Base-by-base conservation (phyloP, 2,888 invertebrate species). In the Gari tellinella region DNA sequence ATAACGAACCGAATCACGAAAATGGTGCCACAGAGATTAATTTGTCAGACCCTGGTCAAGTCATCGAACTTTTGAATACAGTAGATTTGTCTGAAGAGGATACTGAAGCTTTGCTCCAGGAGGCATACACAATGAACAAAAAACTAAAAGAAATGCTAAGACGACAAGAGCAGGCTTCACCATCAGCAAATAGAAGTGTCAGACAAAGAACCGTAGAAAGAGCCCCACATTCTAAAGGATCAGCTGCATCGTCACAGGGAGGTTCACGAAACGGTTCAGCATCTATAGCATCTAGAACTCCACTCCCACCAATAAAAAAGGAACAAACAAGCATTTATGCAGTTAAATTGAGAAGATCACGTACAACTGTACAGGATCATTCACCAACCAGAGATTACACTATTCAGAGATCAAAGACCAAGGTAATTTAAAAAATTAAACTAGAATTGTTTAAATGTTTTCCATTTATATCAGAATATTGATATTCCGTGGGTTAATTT, bases 41-140 rank as follows among this genome's bases (percentile, higher is more conserved):
- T 58, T 56, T 87, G 21, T 61, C 81, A 19, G 68, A 87, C 46
- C 83, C 85, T 15, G 84, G 85, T 8, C 78, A 79, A 51, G 69
- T 88, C 15, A 62, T 84, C 15, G 53, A 79, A n/a, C 79, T 86
- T 78, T 60, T 88, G 21, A 83, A 86, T 61, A 76, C 64, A 31
- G 82, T 85, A 19, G 83, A 86, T 31, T 74, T 88, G 25, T 76
- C 84, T 15, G 88, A 88, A 53, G 85, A 85, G 60, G 88, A 88
- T 53, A 85, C 88, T n/a, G 88, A 88, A 25, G 74, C 78, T 25
- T 68, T 88, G 14, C 68, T 88, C 8, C 79, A 83, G 48, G 86
- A 88, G 61, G 88, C 88, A 8, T 86, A 88, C 56, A 83, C 79
- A 63, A 80, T 88, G 61, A 88, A 88, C 69, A 83, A 60, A 72